Evolutionary conservation across 2,113 vertebrate species (phyloP), one percentile per base, ranked within the genome.

Genomic region (Ptilorrhoa leucosticta): DNA sequence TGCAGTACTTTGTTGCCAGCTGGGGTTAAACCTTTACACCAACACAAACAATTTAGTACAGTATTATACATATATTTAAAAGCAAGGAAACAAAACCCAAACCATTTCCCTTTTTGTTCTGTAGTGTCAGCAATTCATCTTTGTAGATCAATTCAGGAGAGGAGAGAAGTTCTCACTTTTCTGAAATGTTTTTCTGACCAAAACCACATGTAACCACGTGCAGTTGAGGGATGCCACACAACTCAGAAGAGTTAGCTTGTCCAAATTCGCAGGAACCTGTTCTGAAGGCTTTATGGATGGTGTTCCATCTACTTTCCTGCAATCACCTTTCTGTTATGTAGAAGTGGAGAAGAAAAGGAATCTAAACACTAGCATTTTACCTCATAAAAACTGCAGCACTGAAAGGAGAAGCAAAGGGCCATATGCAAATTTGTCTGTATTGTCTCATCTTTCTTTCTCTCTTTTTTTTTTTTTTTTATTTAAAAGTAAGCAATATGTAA

Each of bases 191-290:
- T 79, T 75, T 4, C 11, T 50, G 47, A 11, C 15, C 21, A 56
- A 63, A 69, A 61, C 2, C 2, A 2, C 13, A 5, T 26, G 6
- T 13, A 42, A 40, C 6, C 13, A 10, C 18, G 11, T 20, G 24
- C 14, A 27, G 11, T 16, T 54, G 47, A 58, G 30, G 21, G 24
- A 26, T 65, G 7, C 2, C 28, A 58, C n/a, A 7, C 37, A 53
- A 8, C 4, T 61, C 26, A 42, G 19, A 9, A 15, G 1, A 35
- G 7, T 1, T 57, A 66, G 5, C 7, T 48, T 3, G 12, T 50
- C 39, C 9, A 40, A 42, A 64, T 75, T n/a, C 33, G 1, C 9
- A 53, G 33, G 15, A 75, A 58, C 1, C 4, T 66, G 6, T 42
- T 79, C 14, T 17, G 26, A 47, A 87, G 16, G 7, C 4, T 45